Base-by-base conservation (phyloP, 2,113 vertebrate genomes). In the Alosa alosa region DNA sequence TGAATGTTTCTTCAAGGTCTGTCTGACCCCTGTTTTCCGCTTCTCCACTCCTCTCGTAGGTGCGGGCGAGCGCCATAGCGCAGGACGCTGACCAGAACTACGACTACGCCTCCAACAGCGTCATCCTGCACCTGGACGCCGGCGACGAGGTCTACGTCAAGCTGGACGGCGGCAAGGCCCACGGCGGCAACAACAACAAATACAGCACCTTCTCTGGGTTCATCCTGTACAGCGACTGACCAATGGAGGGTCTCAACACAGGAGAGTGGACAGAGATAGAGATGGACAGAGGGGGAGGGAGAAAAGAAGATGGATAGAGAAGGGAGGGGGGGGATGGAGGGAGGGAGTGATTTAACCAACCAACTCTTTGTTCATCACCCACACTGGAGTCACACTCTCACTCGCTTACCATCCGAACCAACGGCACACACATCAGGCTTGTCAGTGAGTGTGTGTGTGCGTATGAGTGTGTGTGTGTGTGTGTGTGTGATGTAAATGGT, bases 141-240 rank as follows among this genome's bases (percentile, higher is more conserved):
- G 98, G 98, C 0, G 98, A 99, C 4, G 98, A 99, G 87, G 96
- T 99, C 87, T 99, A 97, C 94, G 97, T 99, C 94, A 99, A 99
- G 93, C 95, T 99, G 88, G 98, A 99, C 1, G 98, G 98, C 3
- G 98, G 98, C 92, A 99, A 99, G 94, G 98, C 97, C 17, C 98
- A 99, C 0, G 98, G 98, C 0, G 98, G 98, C 85, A 99, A 99
- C 96, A 99, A 97, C 97, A 99, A 99, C 96, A 99, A 99, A 92
- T 99, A 99, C 95, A 99, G 98, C 97, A 99, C 98, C 87, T 99
- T 99, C 95, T 98, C 97, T 10, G 98, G 98, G 92, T 99, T 99
- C 95, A 99, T 99, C 94, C 97, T 99, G 92, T 99, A 99, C 91
- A 96, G 97, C 7, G 98, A 99, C 93, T 99, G 95, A 99, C 92